phyloP scores from a whole-genome alignment of 2,888 invertebrate species.

The Opisthograptis luteolata region DNA sequence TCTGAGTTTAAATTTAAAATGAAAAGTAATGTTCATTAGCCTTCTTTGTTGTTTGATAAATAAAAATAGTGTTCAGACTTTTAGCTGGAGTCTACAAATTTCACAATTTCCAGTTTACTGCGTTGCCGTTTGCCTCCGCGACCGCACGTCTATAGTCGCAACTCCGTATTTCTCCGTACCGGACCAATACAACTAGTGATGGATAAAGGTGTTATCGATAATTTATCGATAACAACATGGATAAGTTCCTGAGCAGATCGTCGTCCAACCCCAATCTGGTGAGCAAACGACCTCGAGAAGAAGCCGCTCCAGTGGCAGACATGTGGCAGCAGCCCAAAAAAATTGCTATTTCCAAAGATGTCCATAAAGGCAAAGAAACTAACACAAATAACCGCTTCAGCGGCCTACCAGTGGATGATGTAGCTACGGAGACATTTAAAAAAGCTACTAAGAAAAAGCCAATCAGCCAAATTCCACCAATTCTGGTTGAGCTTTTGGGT shows the following conservation, averaged over 20 bases:
- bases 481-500: no score
- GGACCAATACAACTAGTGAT: not conserved
- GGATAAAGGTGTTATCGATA: not conserved
- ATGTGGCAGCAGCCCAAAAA: not conserved
- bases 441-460: no score
- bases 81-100: no score
- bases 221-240: not conserved
- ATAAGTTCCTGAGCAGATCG: not conserved
- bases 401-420: not conserved
- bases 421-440: not conserved
- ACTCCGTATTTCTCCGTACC: not conserved
- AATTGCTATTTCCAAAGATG: not conserved
- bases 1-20: no score
- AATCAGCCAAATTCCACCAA: no score
- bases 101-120: no score
- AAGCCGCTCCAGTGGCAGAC: not conserved
- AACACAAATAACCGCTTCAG: not conserved
- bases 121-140: not conserved
- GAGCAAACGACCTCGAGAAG: conserved; percentile 8
- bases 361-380: not conserved
- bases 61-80: no score
- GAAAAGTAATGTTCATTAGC: no score
- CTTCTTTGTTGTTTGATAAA: no score
- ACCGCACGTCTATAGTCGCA: not conserved
- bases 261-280: conserved; percentile 13